These are phyloP conservation scores for Hippopotamus amphibius DNA, from an alignment of 2,113 vertebrate species.

Conservation along the genomic window DNA sequence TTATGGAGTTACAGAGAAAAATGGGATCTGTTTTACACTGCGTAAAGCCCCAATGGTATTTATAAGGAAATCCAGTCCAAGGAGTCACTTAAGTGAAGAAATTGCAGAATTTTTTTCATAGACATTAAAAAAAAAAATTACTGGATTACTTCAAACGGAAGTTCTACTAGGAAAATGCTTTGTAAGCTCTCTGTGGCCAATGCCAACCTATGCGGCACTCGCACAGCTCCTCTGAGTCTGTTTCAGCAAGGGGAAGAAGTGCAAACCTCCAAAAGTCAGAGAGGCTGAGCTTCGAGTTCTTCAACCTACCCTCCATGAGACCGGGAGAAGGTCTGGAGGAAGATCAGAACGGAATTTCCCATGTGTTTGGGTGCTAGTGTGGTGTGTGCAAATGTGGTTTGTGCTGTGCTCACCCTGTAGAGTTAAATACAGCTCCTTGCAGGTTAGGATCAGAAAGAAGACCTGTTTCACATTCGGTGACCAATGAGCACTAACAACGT, in stretches of 20 bases:
- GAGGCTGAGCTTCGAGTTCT: neutral
- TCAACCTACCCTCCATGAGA: neutral
- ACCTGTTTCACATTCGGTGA: neutral
- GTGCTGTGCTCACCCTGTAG: neutral
- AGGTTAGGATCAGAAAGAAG: neutral
- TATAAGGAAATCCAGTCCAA: neutral
- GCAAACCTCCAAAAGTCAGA: neutral
- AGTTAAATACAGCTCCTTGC: neutral
- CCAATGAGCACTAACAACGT: neutral
- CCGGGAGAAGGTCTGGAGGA: neutral
- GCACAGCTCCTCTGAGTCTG: neutral
- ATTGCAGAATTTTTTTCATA: neutral
- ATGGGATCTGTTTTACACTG: neutral
- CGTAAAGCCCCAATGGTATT: neutral
- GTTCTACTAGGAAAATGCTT: neutral
- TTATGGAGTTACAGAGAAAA: neutral
- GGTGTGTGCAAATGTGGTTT: neutral
- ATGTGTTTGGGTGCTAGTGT: neutral
- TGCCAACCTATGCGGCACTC: neutral
- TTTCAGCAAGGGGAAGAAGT: neutral
- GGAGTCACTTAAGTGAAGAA: neutral
- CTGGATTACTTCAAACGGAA: neutral
- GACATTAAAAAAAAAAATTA: neutral
- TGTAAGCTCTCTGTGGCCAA: neutral
- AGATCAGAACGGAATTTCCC: neutral